Evolutionary conservation across 2,888 invertebrate genomes (phyloP), one percentile per base, ranked within the genome.

Genomic region (Sclerodermus sp.): DNA sequence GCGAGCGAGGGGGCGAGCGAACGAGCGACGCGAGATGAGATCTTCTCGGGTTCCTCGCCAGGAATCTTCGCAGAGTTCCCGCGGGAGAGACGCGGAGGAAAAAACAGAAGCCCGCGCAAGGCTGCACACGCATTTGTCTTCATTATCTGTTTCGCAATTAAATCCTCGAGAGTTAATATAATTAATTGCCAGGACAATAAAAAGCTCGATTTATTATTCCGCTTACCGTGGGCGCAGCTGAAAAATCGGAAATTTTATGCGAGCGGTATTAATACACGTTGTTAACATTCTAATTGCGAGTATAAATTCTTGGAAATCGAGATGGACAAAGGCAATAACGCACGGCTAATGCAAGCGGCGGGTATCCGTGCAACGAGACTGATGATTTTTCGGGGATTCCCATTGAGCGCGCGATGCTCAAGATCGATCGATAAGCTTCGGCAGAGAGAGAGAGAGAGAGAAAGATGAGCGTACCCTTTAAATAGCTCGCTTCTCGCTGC

Each of bases 1-100:
- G n/a, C n/a, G n/a, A n/a, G n/a, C n/a, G n/a, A n/a, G n/a, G n/a
- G n/a, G n/a, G n/a, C n/a, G n/a, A n/a, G 41, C 17, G 3, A 12
- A 39, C 15, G 18, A 36, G 32, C n/a, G 30, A 9, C 18, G 38
- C 29, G 30, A 58, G 57, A 53, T 58, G 48, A 40, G 47, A 55
- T 58, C 58, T 53, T 34, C 34, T 23, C 49, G 42, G 14, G 47
- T 49, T 44, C 42, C 43, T 34, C 37, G 17, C 14, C 4, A 23
- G 8, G 23, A 23, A 13, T 14, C 34, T 6, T 16, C 45, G 34
- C 40, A 42, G 18, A 23, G 30, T 32, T 23, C 16, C 36, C 17
- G 30, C 45, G 37, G 30, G 13, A 34, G 34, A 23, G 23, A 23
- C 8, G 23, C 23, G 23, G 4, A 8, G 23, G 23, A 23, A 5